Evolutionary conservation across 2,797 vertebrate species (phyloP), one percentile per base, ranked within the genome.

Genomic region (Characodon lateralis): DNA sequence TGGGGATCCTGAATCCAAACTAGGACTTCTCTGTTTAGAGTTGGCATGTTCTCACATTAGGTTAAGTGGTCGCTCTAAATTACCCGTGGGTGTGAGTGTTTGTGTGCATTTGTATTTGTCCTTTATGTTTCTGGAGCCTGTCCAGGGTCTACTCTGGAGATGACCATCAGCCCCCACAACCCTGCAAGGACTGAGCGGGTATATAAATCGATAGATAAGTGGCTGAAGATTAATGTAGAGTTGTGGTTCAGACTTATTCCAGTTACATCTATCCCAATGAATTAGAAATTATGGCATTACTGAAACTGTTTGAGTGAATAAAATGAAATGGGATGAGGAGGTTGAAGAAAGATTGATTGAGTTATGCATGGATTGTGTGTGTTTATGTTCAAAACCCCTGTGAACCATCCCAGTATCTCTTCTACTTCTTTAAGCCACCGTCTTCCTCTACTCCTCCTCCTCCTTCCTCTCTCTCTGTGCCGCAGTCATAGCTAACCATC

Each of bases 401-500:
- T 59, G 58, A 89, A 85, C 81, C 87, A 89, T 89, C 90, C 84
- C 87, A 83, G 83, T 48, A 79, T 78, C 65, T 77, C 75, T 26
- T 71, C 59, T 80, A 66, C 69, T 85, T 85, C 83, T 84, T 90
- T 76, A 87, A 90, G 70, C 86, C 83, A 81, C 86, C 86, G 82
- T 82, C 76, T 78, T 56, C 85, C 84, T 90, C 88, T 88, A 89
- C 84, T 68, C 68, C 74, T 78, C 71, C 73, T 77, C 82, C 65
- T 84, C 79, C 82, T 83, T 84, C 80, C 88, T 83, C 89, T 90
- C 89, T 89, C 88, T 87, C 87, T 93, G 89, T 95, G 94, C 95
- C 94, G 94, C 94, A 95, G 93, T 95, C 94, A 93, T 90, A 91
- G 91, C 89, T 88, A 94, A 93, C 93, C 91, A 92, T 95, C 93